Evolutionary conservation across 2,888 invertebrate species (phyloP).

Genomic region (Netelia melanura): DNA sequence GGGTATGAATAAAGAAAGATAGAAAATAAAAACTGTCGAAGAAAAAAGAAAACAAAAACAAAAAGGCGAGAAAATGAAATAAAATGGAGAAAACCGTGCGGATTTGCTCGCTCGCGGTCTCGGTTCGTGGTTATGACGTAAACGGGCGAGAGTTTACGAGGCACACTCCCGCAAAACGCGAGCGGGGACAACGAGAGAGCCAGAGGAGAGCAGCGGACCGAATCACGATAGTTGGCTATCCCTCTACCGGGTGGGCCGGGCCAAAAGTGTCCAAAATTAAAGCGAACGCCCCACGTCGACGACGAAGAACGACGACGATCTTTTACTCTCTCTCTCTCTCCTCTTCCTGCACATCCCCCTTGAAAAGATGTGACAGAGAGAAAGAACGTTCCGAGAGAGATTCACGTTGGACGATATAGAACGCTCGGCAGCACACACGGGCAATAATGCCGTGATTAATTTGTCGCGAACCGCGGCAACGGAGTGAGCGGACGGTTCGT

Average conservation of each 20-base stretch:
- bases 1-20: slow-evolving; percentile 28
- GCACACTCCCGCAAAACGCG: slow-evolving; percentile 52
- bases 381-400: neutral
- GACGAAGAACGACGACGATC: slow-evolving; percentile 51
- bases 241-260: slow-evolving; percentile 72
- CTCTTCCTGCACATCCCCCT: slow-evolving; percentile 26
- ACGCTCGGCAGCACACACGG: slow-evolving; percentile 56
- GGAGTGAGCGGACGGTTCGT: slow-evolving; percentile 59
- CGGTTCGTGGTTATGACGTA: slow-evolving; percentile 58
- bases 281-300: slow-evolving; percentile 67
- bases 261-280: slow-evolving; percentile 73
- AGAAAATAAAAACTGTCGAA: neutral
- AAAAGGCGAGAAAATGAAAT: slow-evolving; percentile 5
- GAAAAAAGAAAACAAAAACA: slow-evolving; percentile 9
- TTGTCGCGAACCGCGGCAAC: slow-evolving; percentile 71
- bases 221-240: slow-evolving; percentile 73
- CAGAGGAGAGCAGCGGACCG: slow-evolving; percentile 70
- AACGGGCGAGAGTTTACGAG: slow-evolving; percentile 65
- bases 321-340: slow-evolving; percentile 28
- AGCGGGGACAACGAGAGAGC: slow-evolving; percentile 63
- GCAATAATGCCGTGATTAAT: slow-evolving; percentile 79
- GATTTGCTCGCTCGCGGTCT: slow-evolving; percentile 23
- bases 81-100: slow-evolving; percentile 28
- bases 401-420: slow-evolving; percentile 42
- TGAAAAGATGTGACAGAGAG: slow-evolving; percentile 7